Conservation (phyloP, 2,888 invertebrate species). For the Amblyjoppa fuscipennis region DNA sequence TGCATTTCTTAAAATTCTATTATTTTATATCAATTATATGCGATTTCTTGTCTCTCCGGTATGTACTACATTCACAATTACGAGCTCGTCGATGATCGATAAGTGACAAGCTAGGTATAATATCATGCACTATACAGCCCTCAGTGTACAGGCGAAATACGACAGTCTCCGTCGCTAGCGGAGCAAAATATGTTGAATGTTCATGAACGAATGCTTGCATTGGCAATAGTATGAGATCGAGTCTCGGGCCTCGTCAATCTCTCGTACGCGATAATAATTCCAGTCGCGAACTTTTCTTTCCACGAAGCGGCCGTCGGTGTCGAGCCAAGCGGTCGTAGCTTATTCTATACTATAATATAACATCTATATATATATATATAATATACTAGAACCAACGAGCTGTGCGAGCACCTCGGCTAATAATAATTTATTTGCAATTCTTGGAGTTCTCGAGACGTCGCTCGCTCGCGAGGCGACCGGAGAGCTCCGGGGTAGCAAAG, state of each 20-base stretch:
- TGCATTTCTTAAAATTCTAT: conserved; percentile 10
- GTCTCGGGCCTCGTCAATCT: conserved; percentile 63
- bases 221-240: conserved; percentile 23
- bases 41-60: neutral
- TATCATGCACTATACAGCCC: conserved; percentile 5
- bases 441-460: conserved; percentile 70
- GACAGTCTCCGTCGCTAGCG: conserved; percentile 33
- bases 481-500: conserved; percentile 45
- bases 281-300: conserved; percentile 71
- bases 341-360: conserved; percentile 41
- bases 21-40: neutral
- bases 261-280: conserved; percentile 69
- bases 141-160: conserved; percentile 27
- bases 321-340: conserved; percentile 36
- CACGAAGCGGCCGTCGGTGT: conserved; percentile 60
- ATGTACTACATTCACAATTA: conserved; percentile 10
- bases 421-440: conserved; percentile 77
- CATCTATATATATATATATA: conserved; percentile 21
- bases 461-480: conserved; percentile 16
- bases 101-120: conserved; percentile 43
- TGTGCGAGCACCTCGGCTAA: conserved; percentile 67
- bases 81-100: conserved; percentile 50
- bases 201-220: conserved; percentile 50
- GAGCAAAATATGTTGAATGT: conserved; percentile 57
- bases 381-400: conserved; percentile 41